A percentile compares a stretch with the other conserved stretches of the same genome.
phyloP scores from a whole-genome alignment of 1,140 invertebrate species.

The Zaprionus lachaisei region DNA sequence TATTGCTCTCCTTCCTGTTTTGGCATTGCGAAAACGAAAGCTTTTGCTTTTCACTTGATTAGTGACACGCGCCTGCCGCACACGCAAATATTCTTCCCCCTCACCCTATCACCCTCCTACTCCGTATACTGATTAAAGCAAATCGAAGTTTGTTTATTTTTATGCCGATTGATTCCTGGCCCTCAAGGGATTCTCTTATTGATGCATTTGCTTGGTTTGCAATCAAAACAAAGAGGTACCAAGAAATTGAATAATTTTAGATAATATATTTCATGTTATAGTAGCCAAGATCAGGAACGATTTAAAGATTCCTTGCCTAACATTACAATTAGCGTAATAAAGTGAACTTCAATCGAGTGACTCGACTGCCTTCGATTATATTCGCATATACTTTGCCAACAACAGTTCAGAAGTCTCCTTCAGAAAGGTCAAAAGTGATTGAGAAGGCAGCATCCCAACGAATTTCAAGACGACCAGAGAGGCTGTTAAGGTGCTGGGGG shows the following conservation, averaged over 20 bases:
- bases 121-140: not conserved
- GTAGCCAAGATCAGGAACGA: not conserved
- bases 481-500: not conserved
- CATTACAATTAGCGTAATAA: not conserved
- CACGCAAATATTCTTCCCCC: conserved; percentile 7
- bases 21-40: conserved; percentile 15
- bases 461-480: conserved; percentile 1
- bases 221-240: not conserved
- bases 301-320: not conserved
- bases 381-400: not conserved
- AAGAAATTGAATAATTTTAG: not conserved
- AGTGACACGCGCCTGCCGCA: conserved; percentile 66
- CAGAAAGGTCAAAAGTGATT: conserved; percentile 75
- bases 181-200: not conserved
- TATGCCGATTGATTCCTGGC: not conserved
- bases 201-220: not conserved
- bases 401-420: conserved; percentile 63
- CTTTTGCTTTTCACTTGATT: conserved; percentile 63
- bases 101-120: not conserved
- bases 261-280: too few species aligned
- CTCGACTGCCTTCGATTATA: not conserved
- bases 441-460: conserved; percentile 52
- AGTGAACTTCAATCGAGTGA: not conserved
- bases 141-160: conserved; percentile 29
- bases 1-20: conserved; percentile 31